A percentile compares a stretch with the other conserved stretches of the same genome.
Conservation (phyloP, 2,888 invertebrate genomes). For the Seladonia tumulorum region DNA sequence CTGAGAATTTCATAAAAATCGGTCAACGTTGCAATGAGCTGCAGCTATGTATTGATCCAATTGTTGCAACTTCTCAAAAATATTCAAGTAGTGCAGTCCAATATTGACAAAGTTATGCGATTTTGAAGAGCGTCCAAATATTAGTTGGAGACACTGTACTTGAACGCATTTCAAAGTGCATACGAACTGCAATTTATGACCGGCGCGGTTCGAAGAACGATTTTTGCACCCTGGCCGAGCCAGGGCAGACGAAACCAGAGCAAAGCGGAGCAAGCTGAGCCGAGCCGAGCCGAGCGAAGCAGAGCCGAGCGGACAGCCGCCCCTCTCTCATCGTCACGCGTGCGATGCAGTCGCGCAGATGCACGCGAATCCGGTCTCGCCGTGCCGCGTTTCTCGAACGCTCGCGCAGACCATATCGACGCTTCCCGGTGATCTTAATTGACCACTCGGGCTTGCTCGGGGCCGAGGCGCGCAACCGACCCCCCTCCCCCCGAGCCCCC, state of each 20-base stretch:
- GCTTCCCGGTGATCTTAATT: constrained; percentile 71
- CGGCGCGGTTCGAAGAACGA: not conserved
- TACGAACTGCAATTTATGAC: not conserved
- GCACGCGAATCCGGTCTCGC: constrained; percentile 64
- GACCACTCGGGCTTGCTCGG: constrained; percentile 71
- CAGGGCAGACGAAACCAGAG: not conserved
- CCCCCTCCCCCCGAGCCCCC: constrained; percentile 26
- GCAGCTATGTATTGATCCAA: too few relatives aligned
- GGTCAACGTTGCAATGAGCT: too few relatives aligned
- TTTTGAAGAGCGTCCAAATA: too few relatives aligned
- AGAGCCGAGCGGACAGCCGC: constrained; percentile 16
- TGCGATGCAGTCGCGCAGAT: constrained; percentile 68
- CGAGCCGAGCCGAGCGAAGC: not conserved
- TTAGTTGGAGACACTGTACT: too few relatives aligned
- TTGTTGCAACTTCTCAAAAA: too few relatives aligned
- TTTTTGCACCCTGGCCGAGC: not conserved
- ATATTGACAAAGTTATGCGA: too few relatives aligned
- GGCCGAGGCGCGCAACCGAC: constrained; percentile 22
- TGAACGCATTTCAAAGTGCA: not conserved
- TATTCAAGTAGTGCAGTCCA: too few relatives aligned
- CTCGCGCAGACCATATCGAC: constrained; percentile 68
- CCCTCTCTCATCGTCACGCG: constrained; percentile 50
- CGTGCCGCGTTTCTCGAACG: constrained; percentile 55
- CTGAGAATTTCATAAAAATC: too few relatives aligned
- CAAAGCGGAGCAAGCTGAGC: too few relatives aligned